Percentiles rank a stretch among this genome's conserved stretches.
Evolutionary conservation across 2,888 invertebrate genomes (phyloP).

Genomic region (Mythimna loreyi): DNA sequence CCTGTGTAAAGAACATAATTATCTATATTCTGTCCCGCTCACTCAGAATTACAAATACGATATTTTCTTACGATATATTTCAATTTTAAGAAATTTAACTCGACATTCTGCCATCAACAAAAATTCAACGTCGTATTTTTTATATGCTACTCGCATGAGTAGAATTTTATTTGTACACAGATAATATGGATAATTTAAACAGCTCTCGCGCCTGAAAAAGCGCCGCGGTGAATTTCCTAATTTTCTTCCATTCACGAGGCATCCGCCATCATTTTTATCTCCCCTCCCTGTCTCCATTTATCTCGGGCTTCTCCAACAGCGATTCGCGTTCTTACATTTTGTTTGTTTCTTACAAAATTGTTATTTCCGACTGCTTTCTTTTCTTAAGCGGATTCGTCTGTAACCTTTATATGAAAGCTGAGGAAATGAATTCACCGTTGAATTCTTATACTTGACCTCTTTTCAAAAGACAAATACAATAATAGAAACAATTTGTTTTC

Average conservation of each 20-base stretch:
- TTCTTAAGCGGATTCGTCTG: slow-evolving; percentile 86
- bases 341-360: slow-evolving; percentile 89
- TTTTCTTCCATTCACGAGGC: slow-evolving; percentile 87
- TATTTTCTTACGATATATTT: neutral
- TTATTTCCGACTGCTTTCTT: slow-evolving; percentile 89
- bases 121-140: slow-evolving; percentile 23
- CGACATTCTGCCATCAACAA: neutral
- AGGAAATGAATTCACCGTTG: slow-evolving; percentile 85
- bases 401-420: slow-evolving; percentile 83
- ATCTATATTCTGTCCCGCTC: neutral
- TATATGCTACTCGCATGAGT: slow-evolving; percentile 59
- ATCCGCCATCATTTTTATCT: slow-evolving; percentile 90
- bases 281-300: slow-evolving; percentile 88
- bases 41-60: neutral
- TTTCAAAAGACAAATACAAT: slow-evolving; percentile 77
- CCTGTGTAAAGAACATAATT: neutral
- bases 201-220: slow-evolving; percentile 80
- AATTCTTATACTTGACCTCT: slow-evolving; percentile 84
- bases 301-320: slow-evolving; percentile 84
- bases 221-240: slow-evolving; percentile 87
- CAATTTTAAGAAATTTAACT: neutral
- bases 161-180: slow-evolving; percentile 73
- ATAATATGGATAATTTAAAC: slow-evolving; percentile 85
- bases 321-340: slow-evolving; percentile 87
- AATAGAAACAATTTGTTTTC: slow-evolving; percentile 74